Base-by-base conservation (phyloP, 2,888 invertebrate genomes). In the Melitaea athalia region DNA sequence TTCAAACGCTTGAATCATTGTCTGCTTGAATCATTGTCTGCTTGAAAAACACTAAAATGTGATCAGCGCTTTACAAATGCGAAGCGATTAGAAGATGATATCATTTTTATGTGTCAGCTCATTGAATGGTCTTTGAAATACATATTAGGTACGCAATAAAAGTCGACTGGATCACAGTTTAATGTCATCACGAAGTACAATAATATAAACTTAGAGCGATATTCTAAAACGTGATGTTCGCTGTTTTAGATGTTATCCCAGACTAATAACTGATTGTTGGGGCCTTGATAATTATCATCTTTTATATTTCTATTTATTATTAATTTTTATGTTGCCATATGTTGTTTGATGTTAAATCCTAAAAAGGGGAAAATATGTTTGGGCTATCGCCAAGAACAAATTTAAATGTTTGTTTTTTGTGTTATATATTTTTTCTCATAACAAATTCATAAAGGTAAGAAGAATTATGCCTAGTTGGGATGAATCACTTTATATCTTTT, bases 41-140 rank as follows among this genome's bases (percentile, higher is more conserved):
- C n/a, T 42, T 33, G 7, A 55, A 63, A 24, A 42, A 43, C 5
- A 24, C 50, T 59, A 33, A 38, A 66, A 63, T 59, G 52, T 66
- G 60, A 53, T 45, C 55, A 45, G 15, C 17, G 57, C 61, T 63
- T 68, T 68, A 64, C 49, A 52, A 60, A 61, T 63, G 57, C 33
- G 2, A 14, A 61, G 55, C 61, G 66, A 68, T 71, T 66, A 68
- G 49, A 47, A 64, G 63, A 64, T 72, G 70, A 72, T 72, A 72
- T 72, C 72, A 72, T 72, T 67, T 72, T 66, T 62, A 70, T 68
- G 70, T 68, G 70, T 72, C 72, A 72, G 59, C 68, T 65, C 43
- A 59, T 70, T 70, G 52, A 70, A 70, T 62, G 66, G 47, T 61
- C 50, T 67, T 68, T 64, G 52, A 59, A 68, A 61, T 65, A 68